phyloP scores from a whole-genome alignment of 2,888 invertebrate species.

The Synergus laeviventris region DNA sequence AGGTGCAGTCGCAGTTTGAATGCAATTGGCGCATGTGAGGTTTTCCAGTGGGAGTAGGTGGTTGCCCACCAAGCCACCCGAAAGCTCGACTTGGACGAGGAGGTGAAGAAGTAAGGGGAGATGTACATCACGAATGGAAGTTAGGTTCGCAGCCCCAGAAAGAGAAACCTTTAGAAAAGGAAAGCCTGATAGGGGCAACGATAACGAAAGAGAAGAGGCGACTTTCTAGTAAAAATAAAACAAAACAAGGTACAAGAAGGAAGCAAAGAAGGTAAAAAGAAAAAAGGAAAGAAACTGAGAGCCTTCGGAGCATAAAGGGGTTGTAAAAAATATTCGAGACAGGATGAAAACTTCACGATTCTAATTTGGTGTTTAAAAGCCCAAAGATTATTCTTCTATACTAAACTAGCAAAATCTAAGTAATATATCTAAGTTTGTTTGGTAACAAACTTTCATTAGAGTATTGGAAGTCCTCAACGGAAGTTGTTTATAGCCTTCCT shows the following conservation, averaged over 20 bases:
- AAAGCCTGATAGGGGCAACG: slow-evolving; percentile 25
- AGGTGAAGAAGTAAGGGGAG: slow-evolving; percentile 46
- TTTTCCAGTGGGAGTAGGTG: background rate
- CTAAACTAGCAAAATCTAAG: no score
- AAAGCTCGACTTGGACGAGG: slow-evolving; percentile 34
- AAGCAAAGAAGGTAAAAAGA: background rate
- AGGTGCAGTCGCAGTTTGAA: slow-evolving; percentile 5
- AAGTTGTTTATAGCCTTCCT: background rate
- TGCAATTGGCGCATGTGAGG: slow-evolving; percentile 15
- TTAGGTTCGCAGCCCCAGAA: slow-evolving; percentile 30
- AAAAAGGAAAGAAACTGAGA: background rate
- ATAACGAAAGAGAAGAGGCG: slow-evolving; percentile 19
- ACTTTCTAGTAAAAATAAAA: slow-evolving; percentile 23
- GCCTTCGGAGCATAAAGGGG: background rate
- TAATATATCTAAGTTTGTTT: no score
- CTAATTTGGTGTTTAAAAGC: no score
- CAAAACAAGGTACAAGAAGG: background rate
- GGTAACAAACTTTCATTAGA: no score
- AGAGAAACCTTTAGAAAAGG: slow-evolving; percentile 41
- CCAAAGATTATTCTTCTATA: no score
- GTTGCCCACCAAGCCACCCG: slow-evolving; percentile 13
- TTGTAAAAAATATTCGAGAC: background rate
- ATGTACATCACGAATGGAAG: slow-evolving; percentile 43
- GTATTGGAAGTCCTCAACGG: no score
- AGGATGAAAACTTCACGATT: background rate